These are phyloP conservation scores for Spodoptera picta DNA, from an alignment of 2,888 invertebrate species.

Conservation along the genomic window DNA sequence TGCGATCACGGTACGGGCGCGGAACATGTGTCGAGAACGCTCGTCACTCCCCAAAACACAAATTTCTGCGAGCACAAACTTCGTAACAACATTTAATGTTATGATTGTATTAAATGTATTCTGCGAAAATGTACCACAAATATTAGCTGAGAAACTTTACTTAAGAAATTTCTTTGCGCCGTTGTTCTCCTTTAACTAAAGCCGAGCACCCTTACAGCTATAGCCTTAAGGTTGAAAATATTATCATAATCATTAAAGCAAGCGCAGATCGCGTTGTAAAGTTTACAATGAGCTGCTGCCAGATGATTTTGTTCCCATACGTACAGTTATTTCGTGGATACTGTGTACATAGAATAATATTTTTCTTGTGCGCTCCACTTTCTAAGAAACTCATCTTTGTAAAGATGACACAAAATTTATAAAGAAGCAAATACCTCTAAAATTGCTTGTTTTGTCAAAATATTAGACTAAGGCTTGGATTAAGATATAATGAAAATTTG, in stretches of 20 bases:
- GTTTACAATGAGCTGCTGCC: conserved; percentile 66
- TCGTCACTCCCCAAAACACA: conserved; percentile 34
- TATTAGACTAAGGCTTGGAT: conserved; percentile 13
- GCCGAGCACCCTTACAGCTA: conserved; percentile 48
- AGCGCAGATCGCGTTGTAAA: conserved; percentile 52
- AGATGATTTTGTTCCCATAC: conserved; percentile 76
- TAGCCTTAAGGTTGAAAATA: conserved; percentile 53
- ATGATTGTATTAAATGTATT: conserved; percentile 80
- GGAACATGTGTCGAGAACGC: conserved; percentile 36
- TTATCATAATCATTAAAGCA: conserved; percentile 30
- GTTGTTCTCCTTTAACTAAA: conserved; percentile 26
- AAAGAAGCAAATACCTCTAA: conserved; percentile 34
- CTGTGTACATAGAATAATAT: conserved; percentile 68
- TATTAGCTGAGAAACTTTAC: conserved; percentile 78
- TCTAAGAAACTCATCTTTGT: conserved; percentile 32
- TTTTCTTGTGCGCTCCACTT: conserved; percentile 56
- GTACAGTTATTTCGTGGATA: conserved; percentile 61
- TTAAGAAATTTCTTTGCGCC: conserved; percentile 64
- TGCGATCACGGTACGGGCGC: background rate
- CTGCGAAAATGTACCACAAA: conserved; percentile 77
- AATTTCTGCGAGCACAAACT: conserved; percentile 60
- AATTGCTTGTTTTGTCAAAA: conserved; percentile 45
- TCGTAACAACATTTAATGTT: conserved; percentile 76
- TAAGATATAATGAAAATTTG: no score
- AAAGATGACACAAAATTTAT: conserved; percentile 54